Conservation (phyloP, 2,797 vertebrate genomes). For the Pagetopsis macropterus region DNA sequence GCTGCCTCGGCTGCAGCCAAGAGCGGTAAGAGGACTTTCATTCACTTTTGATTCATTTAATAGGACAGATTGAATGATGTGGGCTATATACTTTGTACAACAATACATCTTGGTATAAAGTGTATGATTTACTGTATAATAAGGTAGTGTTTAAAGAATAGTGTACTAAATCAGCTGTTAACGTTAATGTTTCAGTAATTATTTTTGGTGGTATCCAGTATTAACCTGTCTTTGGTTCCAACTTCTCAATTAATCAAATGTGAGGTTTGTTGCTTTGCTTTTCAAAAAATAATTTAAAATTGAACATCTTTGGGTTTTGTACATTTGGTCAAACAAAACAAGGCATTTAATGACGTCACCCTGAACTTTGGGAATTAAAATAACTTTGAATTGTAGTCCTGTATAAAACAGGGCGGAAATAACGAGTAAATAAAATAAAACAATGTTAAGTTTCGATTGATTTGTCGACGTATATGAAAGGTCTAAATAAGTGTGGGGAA, state of each 20-base stretch:
- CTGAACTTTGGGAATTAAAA: background rate
- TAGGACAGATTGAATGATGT: background rate
- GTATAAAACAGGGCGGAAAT: background rate
- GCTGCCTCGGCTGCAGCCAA: background rate
- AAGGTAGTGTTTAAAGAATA: background rate
- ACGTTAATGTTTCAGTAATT: too few species aligned
- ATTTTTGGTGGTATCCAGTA: too few species aligned
- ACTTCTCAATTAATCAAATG: too few species aligned
- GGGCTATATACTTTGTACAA: background rate
- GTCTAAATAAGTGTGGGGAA: too few species aligned
- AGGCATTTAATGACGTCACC: background rate
- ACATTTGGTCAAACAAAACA: background rate
- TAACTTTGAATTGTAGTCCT: too few species aligned
- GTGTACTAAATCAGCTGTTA: too few species aligned
- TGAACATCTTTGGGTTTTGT: background rate
- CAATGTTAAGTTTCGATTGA: background rate
- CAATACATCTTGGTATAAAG: background rate
- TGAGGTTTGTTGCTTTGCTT: background rate
- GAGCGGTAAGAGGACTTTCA: conserved; percentile 55
- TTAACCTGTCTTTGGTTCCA: background rate
- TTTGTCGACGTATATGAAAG: background rate
- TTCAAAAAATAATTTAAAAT: background rate
- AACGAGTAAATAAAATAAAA: too few species aligned
- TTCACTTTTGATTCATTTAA: background rate
- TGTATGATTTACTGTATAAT: background rate